A percentile compares a stretch with the other conserved stretches of the same genome.
Evolutionary conservation across 2,113 vertebrate species (phyloP).

Genomic region (Laticauda colubrina): DNA sequence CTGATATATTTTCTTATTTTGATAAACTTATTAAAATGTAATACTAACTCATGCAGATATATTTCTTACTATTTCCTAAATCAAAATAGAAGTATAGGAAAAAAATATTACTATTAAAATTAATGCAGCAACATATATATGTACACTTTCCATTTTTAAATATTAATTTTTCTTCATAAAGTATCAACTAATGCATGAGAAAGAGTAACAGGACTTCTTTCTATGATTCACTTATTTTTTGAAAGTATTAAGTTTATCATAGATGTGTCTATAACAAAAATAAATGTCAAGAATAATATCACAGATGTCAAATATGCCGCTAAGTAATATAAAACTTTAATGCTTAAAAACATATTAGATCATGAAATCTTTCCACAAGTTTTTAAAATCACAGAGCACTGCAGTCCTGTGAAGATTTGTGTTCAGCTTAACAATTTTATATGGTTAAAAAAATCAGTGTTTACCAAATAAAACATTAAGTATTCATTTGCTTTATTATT

Average conservation of each 20-base stretch:
- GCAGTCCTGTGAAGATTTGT: neutral
- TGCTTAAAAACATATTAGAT: neutral
- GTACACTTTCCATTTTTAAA: neutral
- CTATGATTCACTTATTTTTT: neutral
- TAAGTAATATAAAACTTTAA: neutral
- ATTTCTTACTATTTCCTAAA: neutral
- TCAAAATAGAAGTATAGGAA: neutral
- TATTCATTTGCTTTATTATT: neutral
- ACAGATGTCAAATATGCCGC: neutral
- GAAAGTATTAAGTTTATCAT: slow-evolving; percentile 1
- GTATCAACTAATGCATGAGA: neutral
- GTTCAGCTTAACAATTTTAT: neutral
- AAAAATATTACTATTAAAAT: neutral
- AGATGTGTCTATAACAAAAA: neutral
- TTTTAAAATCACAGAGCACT: neutral
- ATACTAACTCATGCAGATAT: neutral
- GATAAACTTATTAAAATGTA: neutral
- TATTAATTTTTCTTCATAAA: neutral
- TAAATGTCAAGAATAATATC: neutral
- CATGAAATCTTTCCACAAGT: neutral
- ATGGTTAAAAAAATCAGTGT: neutral
- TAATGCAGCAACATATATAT: neutral
- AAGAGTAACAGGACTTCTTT: neutral
- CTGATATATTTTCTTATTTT: neutral
- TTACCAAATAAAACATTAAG: neutral